Base-by-base conservation (phyloP, 2,113 vertebrate species). In the Pithys albifrons region DNA sequence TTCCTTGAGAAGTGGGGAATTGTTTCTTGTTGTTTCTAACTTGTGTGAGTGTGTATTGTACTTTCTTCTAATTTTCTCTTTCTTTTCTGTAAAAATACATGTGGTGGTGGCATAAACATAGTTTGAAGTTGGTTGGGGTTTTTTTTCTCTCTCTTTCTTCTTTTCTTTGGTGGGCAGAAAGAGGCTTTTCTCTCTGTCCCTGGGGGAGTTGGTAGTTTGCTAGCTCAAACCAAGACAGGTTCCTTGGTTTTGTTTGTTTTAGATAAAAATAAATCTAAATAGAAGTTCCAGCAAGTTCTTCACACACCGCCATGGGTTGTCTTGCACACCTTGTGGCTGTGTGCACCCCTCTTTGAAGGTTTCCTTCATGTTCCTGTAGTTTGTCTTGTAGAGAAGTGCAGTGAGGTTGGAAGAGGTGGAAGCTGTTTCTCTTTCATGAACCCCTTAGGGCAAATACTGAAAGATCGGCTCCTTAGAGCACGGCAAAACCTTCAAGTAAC, bases 261-360 rank as follows among this genome's bases (percentile, higher is more conserved):
- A 45, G 37, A 19, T 74, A 66, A 89, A 79, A 65, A 35, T 25
- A 48, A 64, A 51, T 37, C 35, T 37, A 45, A 81, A 28, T 28
- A 67, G 31, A 15, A 6, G 14, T 76, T 58, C 11, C 9, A 49
- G 0, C 64, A 25, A 35, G 55, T 28, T 66, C 7, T 75, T 83
- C 23, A 24, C 5, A 6, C 61, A n/a, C 9, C 14, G 6, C 6
- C 5, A 2, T 1, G 1, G 19, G 14, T n/a, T 78, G 22, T 71
- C 27, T 58, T 45, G 18, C 7, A 6, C 27, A 33, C 4, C 18
- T 67, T 3, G 19, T 57, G 19, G 12, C 14, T 45, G 9, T 10
- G 4, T 58, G 12, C 3, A 0, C 10, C 35, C 6, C 7, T 67
- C 12, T 58, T 77, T 25, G 17, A 62, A 84, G 46, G 25, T 19